phyloP scores from a whole-genome alignment of 2,797 vertebrate species.

The Scyliorhinus canicula region DNA sequence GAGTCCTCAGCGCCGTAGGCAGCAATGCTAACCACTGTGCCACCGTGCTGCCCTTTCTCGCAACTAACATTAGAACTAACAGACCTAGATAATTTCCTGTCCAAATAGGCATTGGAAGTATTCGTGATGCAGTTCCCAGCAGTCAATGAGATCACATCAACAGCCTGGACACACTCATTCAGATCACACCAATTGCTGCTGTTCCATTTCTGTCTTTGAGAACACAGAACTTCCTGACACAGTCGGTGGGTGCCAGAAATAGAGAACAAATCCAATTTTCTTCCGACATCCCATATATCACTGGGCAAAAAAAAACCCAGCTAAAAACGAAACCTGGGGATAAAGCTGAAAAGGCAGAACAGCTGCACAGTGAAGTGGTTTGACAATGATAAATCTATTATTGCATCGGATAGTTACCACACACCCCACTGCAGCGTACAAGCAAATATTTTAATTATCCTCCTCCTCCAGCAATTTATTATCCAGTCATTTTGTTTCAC shows the following conservation, averaged over 20 bases:
- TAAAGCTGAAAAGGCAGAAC: neutral
- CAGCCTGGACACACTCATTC: neutral
- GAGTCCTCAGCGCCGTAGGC: too few species aligned
- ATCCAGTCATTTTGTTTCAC: neutral
- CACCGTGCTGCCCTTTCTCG: too few species aligned
- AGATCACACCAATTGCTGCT: neutral
- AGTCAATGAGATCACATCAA: neutral
- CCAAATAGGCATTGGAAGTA: neutral
- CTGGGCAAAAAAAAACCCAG: neutral
- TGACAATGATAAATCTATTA: neutral
- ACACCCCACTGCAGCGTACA: neutral
- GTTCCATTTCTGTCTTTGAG: neutral
- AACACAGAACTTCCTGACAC: neutral
- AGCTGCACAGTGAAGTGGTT: neutral
- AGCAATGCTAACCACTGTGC: too few species aligned
- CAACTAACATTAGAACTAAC: neutral
- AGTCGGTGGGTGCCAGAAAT: neutral
- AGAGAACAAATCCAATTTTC: neutral
- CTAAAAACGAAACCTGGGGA: neutral
- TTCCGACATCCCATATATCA: neutral
- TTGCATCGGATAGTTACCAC: neutral
- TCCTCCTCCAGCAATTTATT: neutral
- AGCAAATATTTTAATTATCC: neutral
- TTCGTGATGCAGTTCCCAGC: neutral
- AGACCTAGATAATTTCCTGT: too few species aligned